phyloP scores from a whole-genome alignment of 2,888 invertebrate species.

The Cheilosia pagana region DNA sequence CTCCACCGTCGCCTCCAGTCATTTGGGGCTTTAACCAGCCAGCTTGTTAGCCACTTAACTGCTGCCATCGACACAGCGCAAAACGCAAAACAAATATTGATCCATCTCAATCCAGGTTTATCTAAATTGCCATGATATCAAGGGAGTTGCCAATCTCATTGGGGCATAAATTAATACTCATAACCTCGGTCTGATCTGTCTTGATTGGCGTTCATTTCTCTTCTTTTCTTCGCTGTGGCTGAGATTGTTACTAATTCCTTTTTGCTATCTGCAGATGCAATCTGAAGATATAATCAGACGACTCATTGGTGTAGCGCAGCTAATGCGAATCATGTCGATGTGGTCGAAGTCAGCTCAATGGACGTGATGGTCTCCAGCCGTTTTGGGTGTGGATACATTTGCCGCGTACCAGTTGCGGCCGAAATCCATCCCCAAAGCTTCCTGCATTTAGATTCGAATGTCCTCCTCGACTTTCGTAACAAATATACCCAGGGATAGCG shows the following conservation, averaged over 20 bases:
- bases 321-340: constrained; percentile 31
- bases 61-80: constrained; percentile 43
- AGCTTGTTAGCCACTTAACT: constrained; percentile 1
- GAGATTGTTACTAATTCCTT: constrained; percentile 69
- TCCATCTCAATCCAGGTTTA: constrained; percentile 59
- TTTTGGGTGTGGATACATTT: constrained; percentile 36
- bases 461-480: neutral
- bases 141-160: constrained; percentile 69
- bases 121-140: constrained; percentile 58
- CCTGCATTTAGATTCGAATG: constrained; percentile 11
- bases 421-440: constrained; percentile 42
- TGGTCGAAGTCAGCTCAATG: neutral
- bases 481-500: neutral
- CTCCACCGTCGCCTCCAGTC: constrained; percentile 32
- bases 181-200: constrained; percentile 52
- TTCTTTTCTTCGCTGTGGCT: constrained; percentile 51
- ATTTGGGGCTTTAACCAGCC: constrained; percentile 35
- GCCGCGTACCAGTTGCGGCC: constrained; percentile 16
- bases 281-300: constrained; percentile 58
- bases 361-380: constrained; percentile 18
- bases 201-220: constrained; percentile 71
- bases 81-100: constrained; percentile 59
- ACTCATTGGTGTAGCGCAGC: constrained; percentile 1
- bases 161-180: constrained; percentile 65
- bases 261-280: constrained; percentile 60